Evolutionary conservation across 2,113 vertebrate genomes (phyloP), one percentile per base, ranked within the genome.

Genomic region (Anolis sagrei): DNA sequence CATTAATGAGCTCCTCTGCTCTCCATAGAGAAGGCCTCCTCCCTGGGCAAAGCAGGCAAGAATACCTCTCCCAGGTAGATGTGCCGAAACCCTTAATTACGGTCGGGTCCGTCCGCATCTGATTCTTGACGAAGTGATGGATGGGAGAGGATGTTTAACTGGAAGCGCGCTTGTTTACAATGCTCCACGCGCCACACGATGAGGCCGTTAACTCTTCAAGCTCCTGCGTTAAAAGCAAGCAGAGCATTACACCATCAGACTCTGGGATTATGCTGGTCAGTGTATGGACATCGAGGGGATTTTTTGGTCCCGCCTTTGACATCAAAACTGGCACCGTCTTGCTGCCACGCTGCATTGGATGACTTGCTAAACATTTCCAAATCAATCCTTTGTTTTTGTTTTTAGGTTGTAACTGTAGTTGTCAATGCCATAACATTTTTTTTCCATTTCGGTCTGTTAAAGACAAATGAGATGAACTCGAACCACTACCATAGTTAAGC

Each of bases 1-100:
- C 92, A 97, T 98, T 98, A 97, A 97, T 96, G 97, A 97, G 96
- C 96, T 97, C 96, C 95, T 96, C 95, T 97, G 96, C 97, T 96
- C 95, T 97, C 97, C 95, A 81, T 91, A 95, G 97, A 97, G 96
- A 96, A 96, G 95, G 89, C 94, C 92, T 95, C 92, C 95, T 96
- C 96, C 95, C 95, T 93, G 97, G 97, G 97, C 98, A 95, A 94
- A 92, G 93, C 97, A n/a, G n/a, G 97, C 97, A 97, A 95, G 96
- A 96, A 97, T 97, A 97, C 95, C 93, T 96, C 93, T 95, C 95
- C 93, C 97, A 97, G 97, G 97, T 97, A 97, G 95, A 94, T 95
- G 92, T 96, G 94, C 95, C 93, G 95, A 95, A 96, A 93, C 95
- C 96, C 95, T 95, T 97, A 96, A 97, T 97, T 96, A 97, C 95